These are phyloP conservation scores for Esox niger DNA, from an alignment of 2,113 vertebrate species.

Conservation along the genomic window DNA sequence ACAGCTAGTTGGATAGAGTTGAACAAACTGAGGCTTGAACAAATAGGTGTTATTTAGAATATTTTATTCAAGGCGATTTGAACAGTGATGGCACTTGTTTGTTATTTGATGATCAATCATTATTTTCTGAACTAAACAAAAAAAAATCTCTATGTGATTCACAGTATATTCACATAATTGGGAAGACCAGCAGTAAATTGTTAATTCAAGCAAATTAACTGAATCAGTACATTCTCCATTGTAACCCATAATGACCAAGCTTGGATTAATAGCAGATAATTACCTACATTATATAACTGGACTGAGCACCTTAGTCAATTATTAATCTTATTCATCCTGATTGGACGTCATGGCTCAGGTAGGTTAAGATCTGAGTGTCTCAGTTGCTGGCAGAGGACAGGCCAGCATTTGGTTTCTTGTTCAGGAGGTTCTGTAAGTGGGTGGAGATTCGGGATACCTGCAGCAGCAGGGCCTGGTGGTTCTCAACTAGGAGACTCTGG, in stretches of 20 bases:
- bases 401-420: not conserved
- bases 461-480: constrained; percentile 61
- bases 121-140: too few relatives aligned
- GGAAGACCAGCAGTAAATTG: too few relatives aligned
- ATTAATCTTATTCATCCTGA: not conserved
- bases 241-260: not conserved
- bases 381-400: constrained; percentile 2
- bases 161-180: too few relatives aligned
- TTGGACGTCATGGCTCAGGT: not conserved
- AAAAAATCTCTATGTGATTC: too few relatives aligned
- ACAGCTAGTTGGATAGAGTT: too few relatives aligned
- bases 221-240: not conserved
- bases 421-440: not conserved
- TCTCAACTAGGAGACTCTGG: constrained; percentile 73
- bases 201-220: not conserved
- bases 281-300: not conserved
- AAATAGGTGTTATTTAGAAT: too few relatives aligned
- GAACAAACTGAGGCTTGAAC: too few relatives aligned
- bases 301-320: not conserved
- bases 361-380: not conserved
- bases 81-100: too few relatives aligned
- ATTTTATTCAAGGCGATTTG: too few relatives aligned
- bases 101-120: too few relatives aligned
- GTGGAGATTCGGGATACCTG: constrained; percentile 10
- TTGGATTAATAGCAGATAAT: not conserved